Evolutionary conservation across 2,113 vertebrate species (phyloP), one percentile per base, ranked within the genome.

Genomic region (Clupea harengus): DNA sequence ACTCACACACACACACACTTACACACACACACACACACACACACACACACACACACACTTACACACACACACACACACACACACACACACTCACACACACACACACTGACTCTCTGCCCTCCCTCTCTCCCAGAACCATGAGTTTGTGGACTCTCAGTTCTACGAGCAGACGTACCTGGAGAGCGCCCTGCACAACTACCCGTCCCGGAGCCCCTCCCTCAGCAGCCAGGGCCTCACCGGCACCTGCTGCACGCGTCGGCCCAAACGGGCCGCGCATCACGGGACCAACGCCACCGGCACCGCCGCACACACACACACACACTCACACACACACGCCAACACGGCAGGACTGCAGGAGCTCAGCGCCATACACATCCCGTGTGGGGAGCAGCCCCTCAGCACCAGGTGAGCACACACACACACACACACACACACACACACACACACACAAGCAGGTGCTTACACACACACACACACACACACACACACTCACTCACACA

Each of bases 111-210:
- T 15, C 81, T 82, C 11, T 46, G 49, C 32, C 80, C 54, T 3
- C 7, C 81, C 9, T 60, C 45, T 50, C 10, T 3, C 83, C 86
- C 52, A 99, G 98, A 99, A 99, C 95, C 98, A 99, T 0, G 97
- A 99, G 94, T 99, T 99, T 92, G 97, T 98, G 89, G 97, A 99
- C 0, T 96, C 99, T 92, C 97, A 98, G 92, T 95, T 98, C 89
- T 99, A 97, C 13, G 97, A 99, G 92, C 97, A 99, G 95, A 99
- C 97, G 94, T 99, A 98, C 94, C 95, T 98, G 94, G 98, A 99
- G 90, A 95, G 96, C 49, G 96, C 96, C 0, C 93, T 98, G 92
- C 97, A 99, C 87, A 98, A 96, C 88, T 99, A 97, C 81, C 95
- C 96, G 0, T 96, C 97, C 5, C 95, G 93, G 82, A 99, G 98